These are phyloP conservation scores for Centropus bengalensis DNA, from an alignment of 2,113 vertebrate genomes.

Conservation along the genomic window DNA sequence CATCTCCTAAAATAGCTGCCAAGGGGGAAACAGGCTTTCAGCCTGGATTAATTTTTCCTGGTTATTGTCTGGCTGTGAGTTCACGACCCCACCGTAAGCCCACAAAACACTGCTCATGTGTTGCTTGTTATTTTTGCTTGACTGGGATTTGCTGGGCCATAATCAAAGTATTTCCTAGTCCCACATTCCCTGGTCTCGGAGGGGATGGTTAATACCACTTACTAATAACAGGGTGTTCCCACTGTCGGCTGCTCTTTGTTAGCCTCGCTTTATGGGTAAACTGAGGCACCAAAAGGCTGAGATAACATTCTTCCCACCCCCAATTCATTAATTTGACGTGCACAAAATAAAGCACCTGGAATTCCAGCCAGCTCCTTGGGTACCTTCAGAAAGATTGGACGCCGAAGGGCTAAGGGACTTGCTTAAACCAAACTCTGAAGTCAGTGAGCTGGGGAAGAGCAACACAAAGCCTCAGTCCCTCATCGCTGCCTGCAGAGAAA, in stretches of 20 bases:
- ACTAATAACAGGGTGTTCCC: background rate
- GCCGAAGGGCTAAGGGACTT: background rate
- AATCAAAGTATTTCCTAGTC: conserved; percentile 55
- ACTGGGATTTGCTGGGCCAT: conserved; percentile 41
- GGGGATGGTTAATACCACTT: background rate
- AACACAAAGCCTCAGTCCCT: background rate
- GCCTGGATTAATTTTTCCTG: conserved; percentile 29
- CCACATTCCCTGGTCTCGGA: background rate
- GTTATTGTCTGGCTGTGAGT: conserved; percentile 29
- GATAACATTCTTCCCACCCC: background rate
- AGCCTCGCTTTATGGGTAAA: background rate
- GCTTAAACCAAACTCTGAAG: background rate
- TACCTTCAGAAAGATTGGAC: background rate
- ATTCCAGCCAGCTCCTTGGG: background rate
- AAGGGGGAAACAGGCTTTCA: conserved; percentile 21
- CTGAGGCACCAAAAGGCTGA: background rate
- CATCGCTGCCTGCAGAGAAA: background rate
- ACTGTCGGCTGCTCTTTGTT: background rate
- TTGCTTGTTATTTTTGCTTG: conserved; percentile 61
- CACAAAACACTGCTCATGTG: conserved; percentile 26
- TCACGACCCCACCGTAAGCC: background rate
- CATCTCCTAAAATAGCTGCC: background rate
- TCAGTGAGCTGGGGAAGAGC: background rate
- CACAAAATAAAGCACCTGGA: background rate
- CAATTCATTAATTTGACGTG: background rate